phyloP scores from a whole-genome alignment of 2,113 vertebrate genomes.

The Oxygymnocypris stewartii region DNA sequence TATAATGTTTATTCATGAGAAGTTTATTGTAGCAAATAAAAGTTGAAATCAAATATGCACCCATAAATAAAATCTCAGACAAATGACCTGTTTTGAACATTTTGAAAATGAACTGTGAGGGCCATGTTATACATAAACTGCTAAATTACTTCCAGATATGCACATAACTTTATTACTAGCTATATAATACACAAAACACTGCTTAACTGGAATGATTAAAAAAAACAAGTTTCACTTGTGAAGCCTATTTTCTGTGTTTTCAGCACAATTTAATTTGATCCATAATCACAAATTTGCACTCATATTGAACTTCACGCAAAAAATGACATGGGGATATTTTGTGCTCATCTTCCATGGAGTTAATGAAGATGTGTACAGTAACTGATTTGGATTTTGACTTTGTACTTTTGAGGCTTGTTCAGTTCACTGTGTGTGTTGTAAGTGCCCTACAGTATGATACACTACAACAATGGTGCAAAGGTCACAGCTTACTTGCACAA shows the following conservation, averaged over 20 bases:
- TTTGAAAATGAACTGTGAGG: background rate
- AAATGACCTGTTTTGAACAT: too few species aligned
- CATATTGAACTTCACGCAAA: background rate
- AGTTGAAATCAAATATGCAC: background rate
- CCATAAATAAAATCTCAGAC: too few species aligned
- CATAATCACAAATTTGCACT: background rate
- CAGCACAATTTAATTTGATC: background rate
- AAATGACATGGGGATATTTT: background rate
- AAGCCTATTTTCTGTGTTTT: background rate
- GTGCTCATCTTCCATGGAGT: background rate
- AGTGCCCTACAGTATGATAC: background rate
- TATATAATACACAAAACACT: background rate
- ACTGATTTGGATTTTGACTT: conserved; percentile 8
- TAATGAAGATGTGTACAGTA: background rate
- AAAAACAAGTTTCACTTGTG: background rate
- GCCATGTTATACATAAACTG: background rate
- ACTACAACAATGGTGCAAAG: background rate
- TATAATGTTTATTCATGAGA: too few species aligned
- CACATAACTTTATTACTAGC: background rate
- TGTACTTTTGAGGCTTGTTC: background rate
- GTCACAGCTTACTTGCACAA: background rate
- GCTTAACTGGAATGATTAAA: background rate
- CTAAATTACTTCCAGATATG: too few species aligned
- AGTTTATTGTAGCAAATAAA: background rate
- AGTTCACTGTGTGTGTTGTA: background rate